Evolutionary conservation across 2,797 vertebrate species (phyloP), one percentile per base, ranked within the genome.

Genomic region (Bryconaethiops microstoma): DNA sequence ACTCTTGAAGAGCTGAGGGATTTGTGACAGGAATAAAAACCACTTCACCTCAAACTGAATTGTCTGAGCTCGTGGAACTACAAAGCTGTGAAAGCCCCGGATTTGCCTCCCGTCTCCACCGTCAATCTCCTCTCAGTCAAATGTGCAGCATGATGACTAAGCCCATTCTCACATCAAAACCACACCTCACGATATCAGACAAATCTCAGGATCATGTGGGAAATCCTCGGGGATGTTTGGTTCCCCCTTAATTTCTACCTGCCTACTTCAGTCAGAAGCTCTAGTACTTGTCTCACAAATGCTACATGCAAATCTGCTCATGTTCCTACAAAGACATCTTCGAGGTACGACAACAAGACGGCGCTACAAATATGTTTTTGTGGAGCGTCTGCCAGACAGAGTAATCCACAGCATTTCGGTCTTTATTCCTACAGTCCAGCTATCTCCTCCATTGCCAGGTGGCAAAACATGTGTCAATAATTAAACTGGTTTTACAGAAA

Each of bases 401-500:
- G 62, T 14, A 39, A 35, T 64, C 62, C 62, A 8, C 29, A 67
- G 7, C 14, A 17, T 10, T 55, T 25, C 55, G 23, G 2, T 72
- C 35, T 55, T 55, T n/a, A 19, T 62, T 68, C 50, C 92, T 92
- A 90, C 90, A 86, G 91, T 91, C 90, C 88, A 59, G 90, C 89
- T 83, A 86, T 91, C 90, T 87, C 80, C 81, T 88, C 90, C 90
- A 85, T 88, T 87, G 90, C 91, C 93, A 94, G 92, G 93, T 94
- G 93, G 92, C 92, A 89, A 92, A 93, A 93, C 93, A 93, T 93
- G 93, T 94, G 93, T 94, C 93, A 93, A 93, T 93, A 93, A 94
- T 94, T 94, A 94, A 93, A 93, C 91, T 87, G 92, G 89, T 91
- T 94, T 94, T 93, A 92, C 92, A 91, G 92, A 93, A 48, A 94